Evolutionary conservation across 2,113 vertebrate genomes (phyloP).

Genomic region (Antigone vipio): DNA sequence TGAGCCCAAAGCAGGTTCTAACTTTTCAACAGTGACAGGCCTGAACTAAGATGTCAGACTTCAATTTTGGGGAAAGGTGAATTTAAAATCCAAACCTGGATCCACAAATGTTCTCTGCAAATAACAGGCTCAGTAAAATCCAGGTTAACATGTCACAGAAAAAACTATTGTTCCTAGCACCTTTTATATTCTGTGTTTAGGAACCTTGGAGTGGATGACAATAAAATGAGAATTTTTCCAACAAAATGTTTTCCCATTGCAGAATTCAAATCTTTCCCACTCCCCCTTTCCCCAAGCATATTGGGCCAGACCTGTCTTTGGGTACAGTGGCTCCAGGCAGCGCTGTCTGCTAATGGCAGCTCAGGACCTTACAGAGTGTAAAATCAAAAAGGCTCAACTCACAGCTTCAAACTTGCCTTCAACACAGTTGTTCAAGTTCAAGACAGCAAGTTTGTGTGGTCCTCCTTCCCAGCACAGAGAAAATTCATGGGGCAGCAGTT

Average conservation of each 20-base stretch:
- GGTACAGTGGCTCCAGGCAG: not conserved
- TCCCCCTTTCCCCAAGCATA: not conserved
- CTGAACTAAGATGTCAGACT: not conserved
- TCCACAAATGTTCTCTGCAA: not conserved
- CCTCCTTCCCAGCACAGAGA: not conserved
- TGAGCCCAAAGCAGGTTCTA: not conserved
- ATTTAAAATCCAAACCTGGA: not conserved
- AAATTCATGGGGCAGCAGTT: not conserved
- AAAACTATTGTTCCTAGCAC: not conserved
- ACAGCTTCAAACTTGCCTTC: not conserved
- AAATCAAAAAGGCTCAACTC: not conserved
- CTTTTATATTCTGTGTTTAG: not conserved
- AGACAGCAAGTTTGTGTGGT: fast-evolving
- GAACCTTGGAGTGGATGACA: not conserved
- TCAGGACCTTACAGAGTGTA: not conserved
- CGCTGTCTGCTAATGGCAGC: not conserved
- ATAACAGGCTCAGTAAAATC: not conserved
- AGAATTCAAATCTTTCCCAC: not conserved
- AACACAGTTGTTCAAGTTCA: not conserved
- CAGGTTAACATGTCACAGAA: not conserved
- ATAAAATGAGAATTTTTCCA: not conserved
- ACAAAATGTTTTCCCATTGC: not conserved
- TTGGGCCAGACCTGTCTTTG: not conserved
- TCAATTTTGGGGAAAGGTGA: not conserved
- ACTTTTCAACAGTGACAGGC: not conserved